A percentile compares a stretch with the other conserved stretches of the same genome.
These are phyloP conservation scores for Ips typographus DNA, from an alignment of 1,140 invertebrate species.

Conservation along the genomic window DNA sequence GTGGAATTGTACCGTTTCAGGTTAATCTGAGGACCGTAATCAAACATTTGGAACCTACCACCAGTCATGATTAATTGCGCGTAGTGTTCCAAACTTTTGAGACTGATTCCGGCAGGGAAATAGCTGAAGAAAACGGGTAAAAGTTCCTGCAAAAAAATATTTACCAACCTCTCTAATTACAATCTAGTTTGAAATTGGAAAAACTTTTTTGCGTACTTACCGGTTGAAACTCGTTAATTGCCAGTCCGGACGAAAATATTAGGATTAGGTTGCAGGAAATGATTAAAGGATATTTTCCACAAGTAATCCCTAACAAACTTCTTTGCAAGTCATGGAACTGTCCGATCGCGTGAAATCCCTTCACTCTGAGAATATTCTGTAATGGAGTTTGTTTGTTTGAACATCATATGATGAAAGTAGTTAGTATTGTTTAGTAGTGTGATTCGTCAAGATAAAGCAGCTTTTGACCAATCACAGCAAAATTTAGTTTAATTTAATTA, in stretches of 20 bases:
- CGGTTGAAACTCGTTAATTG: conserved; percentile 16
- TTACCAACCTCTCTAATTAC: neutral
- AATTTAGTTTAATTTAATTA: too few species aligned
- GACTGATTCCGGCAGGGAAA: conserved; percentile 74
- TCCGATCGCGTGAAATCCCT: conserved; percentile 22
- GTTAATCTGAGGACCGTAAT: conserved; percentile 34
- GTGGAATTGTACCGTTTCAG: conserved; percentile 27
- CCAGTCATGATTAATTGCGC: conserved; percentile 58
- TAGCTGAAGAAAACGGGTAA: conserved; percentile 69
- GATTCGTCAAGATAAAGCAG: too few species aligned
- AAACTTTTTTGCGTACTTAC: conserved; percentile 13
- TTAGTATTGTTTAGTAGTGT: too few species aligned
- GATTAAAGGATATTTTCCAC: conserved; percentile 24
- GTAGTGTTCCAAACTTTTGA: conserved; percentile 69
- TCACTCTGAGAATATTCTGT: conserved; percentile 26
- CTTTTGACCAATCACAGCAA: too few species aligned
- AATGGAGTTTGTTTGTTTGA: neutral
- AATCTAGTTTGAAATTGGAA: too few species aligned
- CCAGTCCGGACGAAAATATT: conserved; percentile 5
- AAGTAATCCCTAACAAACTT: conserved; percentile 4
- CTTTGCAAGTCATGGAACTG: conserved; percentile 8
- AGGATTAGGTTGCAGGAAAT: conserved; percentile 10
- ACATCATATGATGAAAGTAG: too few species aligned
- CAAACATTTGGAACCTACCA: conserved; percentile 37
- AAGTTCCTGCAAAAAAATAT: conserved; percentile 51